Base-by-base conservation (phyloP, 1,140 invertebrate species). In the Euschistus heros region DNA sequence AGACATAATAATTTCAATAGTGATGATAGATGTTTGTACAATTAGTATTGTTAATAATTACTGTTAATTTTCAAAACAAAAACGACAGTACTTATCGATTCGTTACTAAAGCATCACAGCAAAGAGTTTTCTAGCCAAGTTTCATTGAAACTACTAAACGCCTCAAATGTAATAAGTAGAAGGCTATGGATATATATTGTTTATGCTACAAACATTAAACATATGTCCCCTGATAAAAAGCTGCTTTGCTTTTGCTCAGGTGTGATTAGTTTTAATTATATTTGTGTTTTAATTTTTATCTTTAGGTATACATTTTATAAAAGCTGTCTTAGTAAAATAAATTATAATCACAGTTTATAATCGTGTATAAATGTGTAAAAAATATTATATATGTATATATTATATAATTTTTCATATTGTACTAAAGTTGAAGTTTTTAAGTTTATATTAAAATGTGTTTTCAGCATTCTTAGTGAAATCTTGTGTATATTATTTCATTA, bases 361-460 rank as follows among this genome's bases (percentile, higher is more conserved):
- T 59, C 17, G 64, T 65, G 64, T 65, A 65, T 65, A 65, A 65
- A 65, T 65, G 64, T 65, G 64, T 65, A 65, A 24, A 68, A 37
- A 68, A 68, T 68, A 65, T 60, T 62, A 68, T 68, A 68, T 68
- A 64, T 68, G 67, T 68, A 68, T 68, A 68, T 68, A 68, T 64
- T 61, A 65, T 68, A 68, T 68, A 68, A 64, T 68, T 68, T 68
- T 68, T 68, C 67, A 68, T 68, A 68, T 68, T 68, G 67, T 68
- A 68, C 33, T 66, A 64, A 67, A 30, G 44, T 66, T 68, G 54
- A 66, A 57, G 55, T 68, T 68, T 68, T 68, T 68, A 68, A 68
- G 64, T 66, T 68, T 66, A 68, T 66, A 68, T 68, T 66, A 66
- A 68, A 66, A 66, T 59, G 65, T 65, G 64, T 68, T 68, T 68